Evolutionary conservation across 2,113 vertebrate genomes (phyloP).

Genomic region (Agapornis roseicollis): DNA sequence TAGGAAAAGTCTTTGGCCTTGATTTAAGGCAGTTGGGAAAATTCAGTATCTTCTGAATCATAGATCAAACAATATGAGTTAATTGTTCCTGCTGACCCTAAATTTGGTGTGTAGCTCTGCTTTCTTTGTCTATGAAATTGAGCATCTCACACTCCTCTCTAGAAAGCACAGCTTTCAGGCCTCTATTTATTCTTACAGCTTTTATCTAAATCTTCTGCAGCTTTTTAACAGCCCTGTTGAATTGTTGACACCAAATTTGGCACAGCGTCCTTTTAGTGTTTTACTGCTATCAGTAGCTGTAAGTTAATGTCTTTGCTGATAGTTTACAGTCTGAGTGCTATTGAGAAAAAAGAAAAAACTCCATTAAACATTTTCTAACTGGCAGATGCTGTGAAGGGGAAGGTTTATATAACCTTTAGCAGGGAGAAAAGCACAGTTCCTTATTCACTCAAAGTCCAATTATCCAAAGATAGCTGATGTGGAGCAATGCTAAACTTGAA

Average conservation of each 20-base stretch:
- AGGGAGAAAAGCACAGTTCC: background rate
- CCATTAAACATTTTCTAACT: conserved; percentile 1
- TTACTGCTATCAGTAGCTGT: background rate
- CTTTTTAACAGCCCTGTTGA: background rate
- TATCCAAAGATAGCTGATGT: background rate
- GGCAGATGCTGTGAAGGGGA: background rate
- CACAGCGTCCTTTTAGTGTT: background rate
- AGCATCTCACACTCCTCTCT: background rate
- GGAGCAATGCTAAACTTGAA: background rate
- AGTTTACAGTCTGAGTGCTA: background rate
- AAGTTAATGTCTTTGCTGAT: background rate
- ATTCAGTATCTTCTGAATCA: background rate
- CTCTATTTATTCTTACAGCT: background rate
- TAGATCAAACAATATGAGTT: background rate
- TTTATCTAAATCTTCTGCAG: background rate
- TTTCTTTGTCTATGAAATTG: background rate
- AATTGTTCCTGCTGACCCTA: background rate
- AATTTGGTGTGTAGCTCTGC: background rate
- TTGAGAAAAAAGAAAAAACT: background rate
- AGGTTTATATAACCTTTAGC: background rate
- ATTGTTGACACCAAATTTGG: background rate
- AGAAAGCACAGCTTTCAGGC: background rate
- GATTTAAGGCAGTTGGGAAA: background rate
- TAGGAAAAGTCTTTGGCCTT: background rate
- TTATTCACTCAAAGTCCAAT: background rate